Conservation (phyloP, 2,888 invertebrate species). For the Plemyria rubiginata region DNA sequence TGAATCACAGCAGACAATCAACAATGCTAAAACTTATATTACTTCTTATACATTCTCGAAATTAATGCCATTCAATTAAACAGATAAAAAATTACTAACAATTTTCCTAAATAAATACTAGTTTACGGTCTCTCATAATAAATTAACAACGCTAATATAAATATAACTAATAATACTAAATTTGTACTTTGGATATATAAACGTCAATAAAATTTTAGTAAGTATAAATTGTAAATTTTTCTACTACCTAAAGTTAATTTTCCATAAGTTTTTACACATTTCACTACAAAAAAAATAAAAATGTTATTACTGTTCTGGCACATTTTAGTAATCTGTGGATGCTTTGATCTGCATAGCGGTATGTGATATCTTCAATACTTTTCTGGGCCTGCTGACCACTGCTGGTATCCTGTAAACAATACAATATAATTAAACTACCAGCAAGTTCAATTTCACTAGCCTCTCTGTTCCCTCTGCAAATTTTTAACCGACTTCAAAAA, state of each 20-base stretch:
- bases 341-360: constrained; percentile 12
- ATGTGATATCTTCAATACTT: constrained; percentile 25
- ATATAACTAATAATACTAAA: background rate
- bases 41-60: background rate
- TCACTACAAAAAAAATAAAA: background rate
- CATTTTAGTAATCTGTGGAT: background rate
- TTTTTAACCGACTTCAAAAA: too few relatives aligned
- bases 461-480: background rate
- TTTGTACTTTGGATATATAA: constrained; percentile 1
- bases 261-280: background rate
- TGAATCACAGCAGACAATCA: background rate
- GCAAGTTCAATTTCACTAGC: background rate
- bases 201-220: background rate
- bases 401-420: constrained; percentile 38
- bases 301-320: background rate
- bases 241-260: background rate
- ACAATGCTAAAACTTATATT: background rate
- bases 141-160: background rate
- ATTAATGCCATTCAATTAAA: background rate
- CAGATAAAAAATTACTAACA: background rate
- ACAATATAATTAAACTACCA: background rate
- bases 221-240: constrained; percentile 6
- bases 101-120: background rate
- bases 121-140: background rate
- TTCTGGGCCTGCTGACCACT: constrained; percentile 33